A percentile compares a stretch with the other conserved stretches of the same genome.
Evolutionary conservation across 2,113 vertebrate species (phyloP).

Genomic region (Rhipidura dahli): DNA sequence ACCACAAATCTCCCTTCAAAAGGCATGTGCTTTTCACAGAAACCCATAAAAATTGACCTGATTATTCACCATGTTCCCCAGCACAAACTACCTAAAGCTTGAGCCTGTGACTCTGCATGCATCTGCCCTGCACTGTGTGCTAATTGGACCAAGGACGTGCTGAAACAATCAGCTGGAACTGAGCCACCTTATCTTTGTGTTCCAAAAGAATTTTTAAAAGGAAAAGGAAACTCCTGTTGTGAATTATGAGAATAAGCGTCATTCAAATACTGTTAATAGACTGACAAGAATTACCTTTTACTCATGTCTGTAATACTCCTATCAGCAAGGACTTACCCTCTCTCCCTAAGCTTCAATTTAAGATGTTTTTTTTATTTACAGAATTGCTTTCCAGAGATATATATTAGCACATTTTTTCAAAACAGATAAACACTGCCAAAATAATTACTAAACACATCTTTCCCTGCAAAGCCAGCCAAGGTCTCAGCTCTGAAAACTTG

Average conservation of each 20-base stretch:
- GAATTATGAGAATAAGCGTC: conserved; percentile 9
- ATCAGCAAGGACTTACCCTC: neutral
- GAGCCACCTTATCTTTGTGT: neutral
- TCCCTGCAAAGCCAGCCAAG: conserved; percentile 10
- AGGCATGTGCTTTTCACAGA: neutral
- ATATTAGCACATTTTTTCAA: conserved; percentile 45
- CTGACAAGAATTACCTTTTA: conserved; percentile 40
- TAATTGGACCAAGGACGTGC: neutral
- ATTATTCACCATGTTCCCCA: neutral
- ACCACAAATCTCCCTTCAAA: neutral
- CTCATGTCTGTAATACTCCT: conserved; percentile 26
- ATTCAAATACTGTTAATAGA: conserved; percentile 5
- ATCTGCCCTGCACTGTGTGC: neutral
- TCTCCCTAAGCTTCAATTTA: conserved; percentile 14
- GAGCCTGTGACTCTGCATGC: neutral
- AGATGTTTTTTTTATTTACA: conserved; percentile 11
- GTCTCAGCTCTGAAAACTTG: conserved; percentile 30
- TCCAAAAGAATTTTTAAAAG: conserved; percentile 31
- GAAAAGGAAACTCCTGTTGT: conserved; percentile 28
- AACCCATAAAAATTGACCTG: neutral
- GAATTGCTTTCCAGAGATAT: conserved; percentile 36
- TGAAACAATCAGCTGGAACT: conserved; percentile 22
- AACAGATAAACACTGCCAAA: conserved; percentile 55
- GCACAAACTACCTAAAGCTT: neutral
- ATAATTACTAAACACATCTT: conserved; percentile 68